Conservation (phyloP, 1,140 invertebrate species). For the Aphelenchoides avenae region DNA sequence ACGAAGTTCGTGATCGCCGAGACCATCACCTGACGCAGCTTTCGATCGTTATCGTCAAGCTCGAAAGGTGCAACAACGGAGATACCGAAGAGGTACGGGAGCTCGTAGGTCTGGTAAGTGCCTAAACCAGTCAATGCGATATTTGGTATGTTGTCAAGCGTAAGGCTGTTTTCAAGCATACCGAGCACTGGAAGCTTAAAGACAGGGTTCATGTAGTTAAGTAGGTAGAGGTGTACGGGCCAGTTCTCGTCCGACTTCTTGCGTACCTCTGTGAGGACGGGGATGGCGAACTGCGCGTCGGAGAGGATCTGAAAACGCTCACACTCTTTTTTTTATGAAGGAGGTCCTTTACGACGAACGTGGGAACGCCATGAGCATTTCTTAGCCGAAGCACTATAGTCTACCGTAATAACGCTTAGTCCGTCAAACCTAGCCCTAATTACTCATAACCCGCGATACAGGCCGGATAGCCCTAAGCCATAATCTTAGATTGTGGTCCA, state of each 20-base stretch:
- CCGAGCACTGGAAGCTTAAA: slow-evolving; percentile 29
- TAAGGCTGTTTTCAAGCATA: slow-evolving; percentile 9
- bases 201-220: slow-evolving; percentile 32
- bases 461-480: no score
- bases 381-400: no score
- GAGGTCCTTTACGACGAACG: no score
- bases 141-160: neutral
- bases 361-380: no score
- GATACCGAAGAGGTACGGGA: slow-evolving; percentile 31
- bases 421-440: no score
- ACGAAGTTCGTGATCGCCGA: slow-evolving; percentile 29
- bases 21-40: slow-evolving; percentile 28
- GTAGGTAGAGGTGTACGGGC: slow-evolving; percentile 29
- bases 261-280: slow-evolving; percentile 24
- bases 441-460: no score
- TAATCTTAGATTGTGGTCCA: no score
- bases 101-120: slow-evolving; percentile 31
- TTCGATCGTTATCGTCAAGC: slow-evolving; percentile 27
- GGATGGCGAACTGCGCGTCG: slow-evolving; percentile 34
- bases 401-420: no score
- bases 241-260: slow-evolving; percentile 30
- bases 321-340: neutral
- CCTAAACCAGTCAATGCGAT: slow-evolving; percentile 6
- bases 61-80: slow-evolving; percentile 32
- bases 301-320: slow-evolving; percentile 21